These are phyloP conservation scores for Melieria crassipennis DNA, from an alignment of 2,888 invertebrate genomes.

Conservation along the genomic window DNA sequence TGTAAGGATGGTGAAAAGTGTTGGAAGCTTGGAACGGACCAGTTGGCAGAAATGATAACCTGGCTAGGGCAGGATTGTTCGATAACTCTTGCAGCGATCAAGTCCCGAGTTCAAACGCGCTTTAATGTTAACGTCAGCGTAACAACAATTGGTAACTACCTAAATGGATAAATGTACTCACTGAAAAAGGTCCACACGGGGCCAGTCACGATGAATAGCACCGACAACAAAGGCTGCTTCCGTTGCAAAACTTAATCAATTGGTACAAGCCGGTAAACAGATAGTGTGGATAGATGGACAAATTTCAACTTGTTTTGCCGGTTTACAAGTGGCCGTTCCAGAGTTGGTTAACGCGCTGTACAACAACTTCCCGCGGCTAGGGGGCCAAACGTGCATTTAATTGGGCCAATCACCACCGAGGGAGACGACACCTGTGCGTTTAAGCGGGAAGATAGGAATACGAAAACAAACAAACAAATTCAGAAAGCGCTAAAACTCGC, in stretches of 20 bases:
- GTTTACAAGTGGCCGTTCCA: background rate
- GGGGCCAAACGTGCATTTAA: background rate
- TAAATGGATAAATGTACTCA: no score
- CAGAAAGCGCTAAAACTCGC: no score
- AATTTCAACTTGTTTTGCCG: slow-evolving; percentile 8
- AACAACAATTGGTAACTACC: no score
- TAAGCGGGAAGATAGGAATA: no score
- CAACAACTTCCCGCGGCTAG: slow-evolving; percentile 8
- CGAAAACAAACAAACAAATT: no score
- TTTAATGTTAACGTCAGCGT: no score
- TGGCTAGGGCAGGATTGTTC: slow-evolving; percentile 19
- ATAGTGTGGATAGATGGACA: background rate
- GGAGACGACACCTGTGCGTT: no score
- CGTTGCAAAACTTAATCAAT: no score
- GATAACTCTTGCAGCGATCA: background rate
- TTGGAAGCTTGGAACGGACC: background rate
- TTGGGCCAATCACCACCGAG: background rate
- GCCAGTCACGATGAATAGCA: background rate
- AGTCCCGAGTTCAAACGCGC: background rate
- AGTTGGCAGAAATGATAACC: slow-evolving; percentile 1
- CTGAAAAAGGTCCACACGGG: background rate
- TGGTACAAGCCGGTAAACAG: no score
- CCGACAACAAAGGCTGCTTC: background rate
- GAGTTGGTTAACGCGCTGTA: background rate
- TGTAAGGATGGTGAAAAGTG: background rate